Conservation (phyloP, 1,140 invertebrate species). For the Hyles euphorbiae region DNA sequence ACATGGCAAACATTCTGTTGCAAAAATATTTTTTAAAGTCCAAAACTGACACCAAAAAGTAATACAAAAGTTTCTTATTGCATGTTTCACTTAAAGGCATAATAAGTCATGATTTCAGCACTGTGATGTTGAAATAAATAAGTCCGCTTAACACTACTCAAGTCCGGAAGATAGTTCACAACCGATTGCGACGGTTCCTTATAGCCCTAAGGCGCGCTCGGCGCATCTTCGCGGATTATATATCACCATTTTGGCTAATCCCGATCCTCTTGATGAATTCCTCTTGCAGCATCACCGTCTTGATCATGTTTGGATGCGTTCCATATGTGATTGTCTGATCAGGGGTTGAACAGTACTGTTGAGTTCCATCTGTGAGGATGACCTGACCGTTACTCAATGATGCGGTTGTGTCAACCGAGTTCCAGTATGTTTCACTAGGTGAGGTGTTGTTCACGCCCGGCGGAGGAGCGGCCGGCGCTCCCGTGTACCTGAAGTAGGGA, state of each 20-base stretch:
- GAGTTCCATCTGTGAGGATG: constrained; percentile 57
- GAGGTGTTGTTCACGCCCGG: constrained; percentile 92
- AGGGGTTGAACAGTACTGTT: constrained; percentile 63
- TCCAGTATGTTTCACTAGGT: constrained; percentile 94
- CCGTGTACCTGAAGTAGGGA: constrained; percentile 97
- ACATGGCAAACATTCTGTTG: no score
- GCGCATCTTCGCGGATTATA: constrained; percentile 69
- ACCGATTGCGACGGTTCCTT: constrained; percentile 69
- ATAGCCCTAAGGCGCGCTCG: constrained; percentile 68
- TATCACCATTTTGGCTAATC: constrained; percentile 74
- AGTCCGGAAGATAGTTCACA: constrained; percentile 71
- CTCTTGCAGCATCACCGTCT: constrained; percentile 73
- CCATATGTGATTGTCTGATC: constrained; percentile 56
- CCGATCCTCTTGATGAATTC: constrained; percentile 74
- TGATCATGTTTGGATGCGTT: constrained; percentile 68
- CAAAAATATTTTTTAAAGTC: no score
- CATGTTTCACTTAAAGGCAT: constrained; percentile 19
- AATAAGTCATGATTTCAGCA: constrained; percentile 26
- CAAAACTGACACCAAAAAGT: constrained; percentile 8
- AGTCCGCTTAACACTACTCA: constrained; percentile 67
- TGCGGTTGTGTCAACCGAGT: constrained; percentile 83
- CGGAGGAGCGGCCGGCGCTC: constrained; percentile 90
- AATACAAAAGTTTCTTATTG: constrained; percentile 13
- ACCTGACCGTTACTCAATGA: constrained; percentile 61
- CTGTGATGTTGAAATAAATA: constrained; percentile 73